Conservation (phyloP, 30 jellyfish, hydroid and myxozoan species). For the Mastigias papua region DNA sequence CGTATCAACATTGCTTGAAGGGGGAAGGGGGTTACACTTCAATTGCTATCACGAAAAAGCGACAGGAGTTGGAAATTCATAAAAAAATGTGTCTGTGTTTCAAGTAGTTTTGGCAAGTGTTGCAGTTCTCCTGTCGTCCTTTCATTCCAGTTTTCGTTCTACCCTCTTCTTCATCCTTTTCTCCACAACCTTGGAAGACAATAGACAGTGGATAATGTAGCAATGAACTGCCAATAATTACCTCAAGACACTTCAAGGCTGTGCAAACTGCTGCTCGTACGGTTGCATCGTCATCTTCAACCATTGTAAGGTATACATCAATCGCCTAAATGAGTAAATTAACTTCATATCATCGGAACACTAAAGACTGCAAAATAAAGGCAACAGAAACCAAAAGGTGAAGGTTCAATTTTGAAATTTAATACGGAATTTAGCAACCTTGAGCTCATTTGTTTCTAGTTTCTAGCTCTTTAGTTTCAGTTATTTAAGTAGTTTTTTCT, state of each 20-base stretch:
- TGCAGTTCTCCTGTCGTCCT: not conserved
- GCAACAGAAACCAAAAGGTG: not conserved
- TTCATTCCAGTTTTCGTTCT: not conserved
- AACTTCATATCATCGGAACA: not conserved
- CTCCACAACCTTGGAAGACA: not conserved
- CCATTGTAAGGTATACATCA: constrained; percentile 49
- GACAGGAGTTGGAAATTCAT: too few relatives aligned
- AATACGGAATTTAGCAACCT: not conserved
- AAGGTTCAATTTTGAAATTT: too few relatives aligned
- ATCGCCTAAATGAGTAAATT: constrained; percentile 42
- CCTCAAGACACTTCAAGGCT: constrained; percentile 67
- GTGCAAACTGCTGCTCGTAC: constrained; percentile 56
- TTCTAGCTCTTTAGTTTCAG: too few relatives aligned
- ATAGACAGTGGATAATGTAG: not conserved
- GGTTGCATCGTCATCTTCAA: constrained; percentile 41
- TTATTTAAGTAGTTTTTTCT: too few relatives aligned
- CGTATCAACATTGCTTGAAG: too few relatives aligned
- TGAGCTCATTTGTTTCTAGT: not conserved
- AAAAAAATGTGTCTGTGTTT: too few relatives aligned
- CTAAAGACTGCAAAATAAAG: not conserved
- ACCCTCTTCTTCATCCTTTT: not conserved
- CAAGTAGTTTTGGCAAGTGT: not conserved
- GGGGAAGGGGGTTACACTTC: too few relatives aligned
- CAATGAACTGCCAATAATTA: not conserved
- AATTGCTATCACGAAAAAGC: too few relatives aligned